These are phyloP conservation scores for Embiotoca jacksoni DNA, from an alignment of 2,113 vertebrate genomes.

Conservation along the genomic window DNA sequence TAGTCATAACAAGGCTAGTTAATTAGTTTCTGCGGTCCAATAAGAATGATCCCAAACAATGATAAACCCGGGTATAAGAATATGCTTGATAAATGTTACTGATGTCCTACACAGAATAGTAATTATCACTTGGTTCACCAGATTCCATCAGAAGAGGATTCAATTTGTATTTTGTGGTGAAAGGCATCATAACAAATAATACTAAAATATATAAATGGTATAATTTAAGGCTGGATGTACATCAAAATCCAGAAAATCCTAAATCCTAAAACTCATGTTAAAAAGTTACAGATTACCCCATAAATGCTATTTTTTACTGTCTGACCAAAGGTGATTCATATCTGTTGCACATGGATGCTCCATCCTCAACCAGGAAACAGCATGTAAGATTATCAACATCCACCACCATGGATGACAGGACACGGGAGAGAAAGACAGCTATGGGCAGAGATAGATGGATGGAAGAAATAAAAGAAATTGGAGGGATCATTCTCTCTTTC, in stretches of 20 bases:
- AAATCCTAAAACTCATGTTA: too few species aligned
- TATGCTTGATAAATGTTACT: neutral
- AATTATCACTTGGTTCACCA: neutral
- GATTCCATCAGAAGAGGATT: neutral
- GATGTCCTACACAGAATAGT: neutral
- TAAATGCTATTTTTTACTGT: slow-evolving; percentile 13
- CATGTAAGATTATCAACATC: slow-evolving; percentile 27
- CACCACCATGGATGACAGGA: slow-evolving; percentile 6
- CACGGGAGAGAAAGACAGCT: slow-evolving; percentile 1
- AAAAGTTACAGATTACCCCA: too few species aligned
- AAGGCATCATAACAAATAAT: neutral
- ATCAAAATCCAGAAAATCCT: too few species aligned
- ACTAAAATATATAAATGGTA: too few species aligned
- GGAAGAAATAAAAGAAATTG: slow-evolving; percentile 50
- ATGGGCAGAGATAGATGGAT: slow-evolving; percentile 51
- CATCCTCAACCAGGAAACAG: slow-evolving; percentile 35
- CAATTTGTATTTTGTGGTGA: neutral
- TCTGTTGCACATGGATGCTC: slow-evolving; percentile 40
- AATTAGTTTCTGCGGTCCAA: neutral
- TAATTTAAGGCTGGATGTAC: too few species aligned
- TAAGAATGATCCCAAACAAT: neutral
- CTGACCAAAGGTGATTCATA: slow-evolving; percentile 36
- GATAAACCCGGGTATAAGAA: neutral
- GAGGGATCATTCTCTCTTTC: slow-evolving; percentile 46
- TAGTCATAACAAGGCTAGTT: neutral